Conservation (phyloP, 2,113 vertebrate species). For the Formicarius rufipectus region DNA sequence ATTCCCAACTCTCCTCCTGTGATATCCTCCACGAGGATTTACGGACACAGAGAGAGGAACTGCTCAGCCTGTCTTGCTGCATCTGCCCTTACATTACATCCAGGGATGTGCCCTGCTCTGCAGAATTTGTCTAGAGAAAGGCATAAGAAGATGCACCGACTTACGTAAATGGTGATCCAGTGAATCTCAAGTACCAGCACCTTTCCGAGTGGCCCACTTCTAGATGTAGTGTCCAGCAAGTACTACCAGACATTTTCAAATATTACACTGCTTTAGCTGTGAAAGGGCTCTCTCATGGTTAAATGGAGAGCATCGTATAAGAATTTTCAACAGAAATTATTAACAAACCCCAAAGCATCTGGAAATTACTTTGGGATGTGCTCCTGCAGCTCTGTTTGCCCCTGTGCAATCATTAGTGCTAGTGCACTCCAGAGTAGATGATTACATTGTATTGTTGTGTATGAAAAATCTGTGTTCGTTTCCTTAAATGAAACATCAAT, state of each 20-base stretch:
- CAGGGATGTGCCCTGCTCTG: not conserved
- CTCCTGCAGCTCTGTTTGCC: not conserved
- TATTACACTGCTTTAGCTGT: not conserved
- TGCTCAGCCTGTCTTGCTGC: not conserved
- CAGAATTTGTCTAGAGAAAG: not conserved
- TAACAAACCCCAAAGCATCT: not conserved
- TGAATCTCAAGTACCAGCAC: not conserved
- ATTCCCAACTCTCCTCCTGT: not conserved
- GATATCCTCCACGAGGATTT: not conserved
- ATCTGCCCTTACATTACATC: not conserved
- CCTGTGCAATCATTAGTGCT: not conserved
- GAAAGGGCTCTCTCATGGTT: not conserved
- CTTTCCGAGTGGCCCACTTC: not conserved
- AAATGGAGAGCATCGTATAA: fast-evolving
- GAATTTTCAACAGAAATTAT: not conserved
- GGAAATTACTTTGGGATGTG: not conserved
- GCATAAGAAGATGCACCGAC: not conserved
- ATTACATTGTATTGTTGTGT: fast-evolving
- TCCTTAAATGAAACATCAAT: not conserved
- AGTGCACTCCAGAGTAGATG: not conserved
- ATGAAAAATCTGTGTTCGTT: fast-evolving
- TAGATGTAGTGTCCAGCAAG: not conserved
- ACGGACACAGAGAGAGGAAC: fast-evolving
- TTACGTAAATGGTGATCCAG: fast-evolving
- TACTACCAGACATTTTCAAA: not conserved